Percentiles rank a stretch among this genome's conserved stretches.
Conservation (phyloP, 2,797 vertebrate genomes). For the Sciurus carolinensis region DNA sequence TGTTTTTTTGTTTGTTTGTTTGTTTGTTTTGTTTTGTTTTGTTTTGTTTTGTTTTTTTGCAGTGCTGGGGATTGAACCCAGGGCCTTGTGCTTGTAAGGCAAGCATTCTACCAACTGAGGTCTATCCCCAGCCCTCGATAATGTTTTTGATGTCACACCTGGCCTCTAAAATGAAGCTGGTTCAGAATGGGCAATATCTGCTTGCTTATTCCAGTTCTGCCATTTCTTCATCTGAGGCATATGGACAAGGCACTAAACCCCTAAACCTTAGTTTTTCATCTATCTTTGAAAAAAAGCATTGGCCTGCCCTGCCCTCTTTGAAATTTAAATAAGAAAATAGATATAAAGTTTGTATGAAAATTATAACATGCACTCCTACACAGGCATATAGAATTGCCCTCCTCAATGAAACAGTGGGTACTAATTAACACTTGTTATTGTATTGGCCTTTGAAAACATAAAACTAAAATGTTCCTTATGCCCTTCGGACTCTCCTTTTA, state of each 20-base stretch:
- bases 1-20: too few relatives aligned
- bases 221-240: neutral
- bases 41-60: too few relatives aligned
- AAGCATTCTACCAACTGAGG: too few relatives aligned
- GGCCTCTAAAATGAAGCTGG: neutral
- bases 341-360: neutral
- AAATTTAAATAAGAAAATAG: constrained; percentile 56
- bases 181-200: neutral
- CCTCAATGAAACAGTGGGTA: neutral
- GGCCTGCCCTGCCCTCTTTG: constrained; percentile 7
- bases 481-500: constrained; percentile 73
- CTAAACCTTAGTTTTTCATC: neutral
- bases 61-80: too few relatives aligned
- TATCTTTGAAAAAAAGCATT: neutral
- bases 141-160: neutral
- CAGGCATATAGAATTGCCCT: neutral
- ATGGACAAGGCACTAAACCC: neutral
- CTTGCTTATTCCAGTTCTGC: neutral
- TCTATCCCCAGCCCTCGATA: neutral
- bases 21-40: too few relatives aligned
- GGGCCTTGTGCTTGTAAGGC: too few relatives aligned
- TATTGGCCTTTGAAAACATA: constrained; percentile 66
- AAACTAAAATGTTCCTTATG: constrained; percentile 40
- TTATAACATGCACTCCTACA: neutral
- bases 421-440: constrained; percentile 43